phyloP scores from a whole-genome alignment of 2,797 vertebrate species.

The Phataginus tricuspis region DNA sequence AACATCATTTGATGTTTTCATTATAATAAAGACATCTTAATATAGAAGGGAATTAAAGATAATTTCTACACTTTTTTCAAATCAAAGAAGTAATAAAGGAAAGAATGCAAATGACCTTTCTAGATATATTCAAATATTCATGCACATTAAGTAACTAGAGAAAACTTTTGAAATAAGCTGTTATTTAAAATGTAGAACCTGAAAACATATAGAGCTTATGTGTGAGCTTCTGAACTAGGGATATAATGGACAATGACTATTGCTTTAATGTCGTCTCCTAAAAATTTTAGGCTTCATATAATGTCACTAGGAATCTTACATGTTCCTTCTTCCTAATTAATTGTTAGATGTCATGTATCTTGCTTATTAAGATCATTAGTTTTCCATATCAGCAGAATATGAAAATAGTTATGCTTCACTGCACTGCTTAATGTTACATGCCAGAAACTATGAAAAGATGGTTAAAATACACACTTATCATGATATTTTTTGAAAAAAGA shows the following conservation, averaged over 20 bases:
- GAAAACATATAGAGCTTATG: background rate
- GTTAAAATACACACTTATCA: background rate
- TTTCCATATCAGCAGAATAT: constrained; percentile 69
- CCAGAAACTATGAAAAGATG: constrained; percentile 23
- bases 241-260: background rate
- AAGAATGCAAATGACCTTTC: background rate
- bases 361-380: constrained; percentile 56
- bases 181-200: background rate
- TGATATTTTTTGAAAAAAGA: constrained; percentile 22
- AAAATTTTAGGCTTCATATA: background rate
- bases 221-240: background rate
- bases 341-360: constrained; percentile 53
- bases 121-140: background rate
- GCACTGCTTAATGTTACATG: constrained; percentile 19
- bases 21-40: background rate
- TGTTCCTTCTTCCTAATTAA: constrained; percentile 63
- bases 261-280: constrained; percentile 7
- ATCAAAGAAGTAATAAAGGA: background rate
- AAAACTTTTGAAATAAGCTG: background rate
- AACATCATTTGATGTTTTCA: background rate
- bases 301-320: constrained; percentile 51
- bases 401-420: constrained; percentile 53
- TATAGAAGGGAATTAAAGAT: background rate
- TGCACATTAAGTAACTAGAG: background rate
- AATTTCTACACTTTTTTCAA: background rate